Percentiles rank a stretch among this genome's conserved stretches.
Conservation (phyloP, 2,113 vertebrate genomes). For the Ramphastos sulfuratus region DNA sequence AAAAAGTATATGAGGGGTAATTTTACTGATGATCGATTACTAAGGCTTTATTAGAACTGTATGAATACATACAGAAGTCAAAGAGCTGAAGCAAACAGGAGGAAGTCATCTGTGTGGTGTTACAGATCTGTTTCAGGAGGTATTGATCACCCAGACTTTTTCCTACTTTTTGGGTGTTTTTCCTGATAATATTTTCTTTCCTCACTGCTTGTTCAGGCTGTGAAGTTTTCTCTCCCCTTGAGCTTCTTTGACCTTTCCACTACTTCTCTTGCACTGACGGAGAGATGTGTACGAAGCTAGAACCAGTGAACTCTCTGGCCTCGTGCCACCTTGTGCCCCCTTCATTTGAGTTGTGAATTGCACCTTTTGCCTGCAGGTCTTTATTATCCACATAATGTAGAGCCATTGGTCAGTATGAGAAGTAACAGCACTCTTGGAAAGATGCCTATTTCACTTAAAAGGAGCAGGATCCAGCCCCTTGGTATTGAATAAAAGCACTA, state of each 20-base stretch:
- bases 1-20: neutral
- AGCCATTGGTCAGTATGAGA: neutral
- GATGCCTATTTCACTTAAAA: neutral
- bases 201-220: neutral
- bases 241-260: neutral
- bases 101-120: neutral
- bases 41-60: neutral
- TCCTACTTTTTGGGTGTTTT: neutral
- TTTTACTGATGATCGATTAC: neutral
- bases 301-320: neutral
- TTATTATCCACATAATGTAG: neutral
- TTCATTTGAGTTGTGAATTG: neutral
- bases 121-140: neutral
- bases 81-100: neutral
- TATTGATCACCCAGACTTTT: neutral
- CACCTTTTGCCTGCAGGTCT: neutral
- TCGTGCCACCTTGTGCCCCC: fast-evolving
- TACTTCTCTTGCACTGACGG: neutral
- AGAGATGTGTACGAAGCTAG: neutral
- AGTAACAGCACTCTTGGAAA: neutral
- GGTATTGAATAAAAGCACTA: neutral
- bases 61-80: neutral
- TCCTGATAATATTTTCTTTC: neutral
- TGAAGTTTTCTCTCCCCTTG: neutral
- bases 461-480: neutral